Base-by-base conservation (phyloP, 2,797 vertebrate species). In the Macropus fuliginosus region DNA sequence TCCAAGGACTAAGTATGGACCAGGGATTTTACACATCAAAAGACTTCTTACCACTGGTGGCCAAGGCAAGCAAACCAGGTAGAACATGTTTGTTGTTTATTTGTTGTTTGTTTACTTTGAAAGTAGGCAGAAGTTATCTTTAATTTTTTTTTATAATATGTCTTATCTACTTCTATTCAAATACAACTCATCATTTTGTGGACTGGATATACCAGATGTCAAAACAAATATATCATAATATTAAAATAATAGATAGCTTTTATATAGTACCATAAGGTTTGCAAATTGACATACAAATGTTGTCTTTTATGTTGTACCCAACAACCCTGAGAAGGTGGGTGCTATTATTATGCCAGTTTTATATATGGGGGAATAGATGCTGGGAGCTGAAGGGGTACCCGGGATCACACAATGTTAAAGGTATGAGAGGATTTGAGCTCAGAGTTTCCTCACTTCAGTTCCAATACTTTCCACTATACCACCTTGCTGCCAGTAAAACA, bases 11-110 rank as follows among this genome's bases (percentile, higher is more conserved):
- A 96, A 99, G 97, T 31, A 98, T 97, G 94, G 98, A 99, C 92
- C 99, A 99, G 95, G 99, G 99, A 16, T 99, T 99, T 98, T 99
- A 99, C 96, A 99, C 99, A 11, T 99, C 99, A 52, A 99, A 99
- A 98, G 99, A 99, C 98, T 99, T 99, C 96, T 98, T 99, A 92
- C 99, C 99, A 90, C 98, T 99, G 95, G 99, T 99, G 96, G 99
- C 99, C 91, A 98, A 99, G 98, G 99, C 99, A 98, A 99, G 99
- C 98, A 99, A 99, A 98, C 98, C 98, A 99, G 99, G 99, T 99
- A 66, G 54, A 87, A 74, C 16, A 95, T 93, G 27, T 9, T 46
- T 59, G 0, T 54, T 21, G 1, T 90, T 18, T 96, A n/a, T 81
- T 54, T 54, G 12, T 52, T 16, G 0, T 91, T 18, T 96, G 31